Evolutionary conservation across 2,888 invertebrate species (phyloP), one percentile per base, ranked within the genome.

Genomic region (Diploptera punctata): DNA sequence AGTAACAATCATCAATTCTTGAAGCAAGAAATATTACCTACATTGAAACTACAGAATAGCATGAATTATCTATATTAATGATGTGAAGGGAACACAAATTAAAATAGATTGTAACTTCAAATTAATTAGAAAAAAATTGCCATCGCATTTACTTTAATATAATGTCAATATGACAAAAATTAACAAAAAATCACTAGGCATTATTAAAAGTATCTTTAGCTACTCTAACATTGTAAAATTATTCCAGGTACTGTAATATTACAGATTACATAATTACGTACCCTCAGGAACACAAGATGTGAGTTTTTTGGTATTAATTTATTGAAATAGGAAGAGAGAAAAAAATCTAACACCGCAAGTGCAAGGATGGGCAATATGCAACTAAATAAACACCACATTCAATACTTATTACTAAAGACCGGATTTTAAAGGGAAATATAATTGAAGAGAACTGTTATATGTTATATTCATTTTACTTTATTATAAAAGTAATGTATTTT

Each of bases 201-300:
- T 54, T 54, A 54, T 16, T 10, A 47, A 65, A 65, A n/a, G n/a
- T 9, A 44, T 26, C 26, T 3, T 44, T 44, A 29, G 18, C 47
- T n/a, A 65, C 47, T 26, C n/a, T 44, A 16, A 19, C 24, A 9
- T 62, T 47, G 60, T 69, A 69, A 69, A 68, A 68, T 69, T 44
- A 68, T 57, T 68, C 21, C 69, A 69, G 69, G 69, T 69, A 69
- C 69, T 60, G 19, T 29, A 49, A 38, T 16, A 68, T 31, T 13
- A 21, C 38, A 54, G 16, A 31, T 26, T 26, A 31, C 16, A 10
- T 57, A n/a, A 44, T 57, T 54, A 21, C 7, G 3, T 31, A 9
- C 43, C 33, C 61, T n/a, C n/a, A n/a, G n/a, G n/a, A n/a, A n/a
- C n/a, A n/a, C n/a, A n/a, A n/a, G n/a, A n/a, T n/a, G n/a, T n/a